A percentile compares a stretch with the other conserved stretches of the same genome.
These are phyloP conservation scores for Gari tellinella DNA, from an alignment of 2,888 invertebrate species.

Conservation along the genomic window DNA sequence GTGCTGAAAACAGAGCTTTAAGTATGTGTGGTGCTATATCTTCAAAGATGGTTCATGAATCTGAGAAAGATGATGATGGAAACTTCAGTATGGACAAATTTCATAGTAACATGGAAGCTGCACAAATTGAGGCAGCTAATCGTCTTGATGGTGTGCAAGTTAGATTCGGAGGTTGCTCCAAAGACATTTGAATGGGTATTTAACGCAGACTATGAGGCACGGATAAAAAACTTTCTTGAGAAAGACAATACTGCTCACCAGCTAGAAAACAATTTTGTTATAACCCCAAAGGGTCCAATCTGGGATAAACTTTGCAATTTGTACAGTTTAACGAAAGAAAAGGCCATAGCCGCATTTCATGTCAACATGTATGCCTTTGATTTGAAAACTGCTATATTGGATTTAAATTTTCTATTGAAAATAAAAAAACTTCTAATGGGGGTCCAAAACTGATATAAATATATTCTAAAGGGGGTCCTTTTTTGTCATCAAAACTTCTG, in stretches of 20 bases:
- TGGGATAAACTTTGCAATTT: slow-evolving; percentile 9
- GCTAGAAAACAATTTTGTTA: slow-evolving; percentile 21
- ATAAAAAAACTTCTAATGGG: too few species aligned
- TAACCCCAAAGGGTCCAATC: slow-evolving; percentile 18
- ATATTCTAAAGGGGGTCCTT: too few species aligned
- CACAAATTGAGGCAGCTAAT: slow-evolving; percentile 16
- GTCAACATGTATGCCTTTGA: too few species aligned
- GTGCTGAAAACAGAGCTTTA: slow-evolving; percentile 23
- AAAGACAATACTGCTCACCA: slow-evolving; percentile 17
- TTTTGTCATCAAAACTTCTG: too few species aligned
- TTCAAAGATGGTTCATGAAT: slow-evolving; percentile 12
- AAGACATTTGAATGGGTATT: slow-evolving; percentile 23
- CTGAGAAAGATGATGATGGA: slow-evolving; percentile 12
- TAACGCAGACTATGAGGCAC: background rate
- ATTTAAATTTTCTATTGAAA: too few species aligned
- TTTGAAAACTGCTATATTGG: too few species aligned
- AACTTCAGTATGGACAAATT: slow-evolving; percentile 18
- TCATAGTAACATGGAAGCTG: slow-evolving; percentile 22
- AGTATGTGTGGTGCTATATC: slow-evolving; percentile 15
- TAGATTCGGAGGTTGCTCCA: background rate
- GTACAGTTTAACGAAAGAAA: slow-evolving; percentile 10
- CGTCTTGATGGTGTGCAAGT: slow-evolving; percentile 16
- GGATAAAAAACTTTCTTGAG: slow-evolving; percentile 10
- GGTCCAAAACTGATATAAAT: too few species aligned
- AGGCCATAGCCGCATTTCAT: too few species aligned